Base-by-base conservation (phyloP, 2,888 invertebrate species). In the Noctuana brunneofusca region DNA sequence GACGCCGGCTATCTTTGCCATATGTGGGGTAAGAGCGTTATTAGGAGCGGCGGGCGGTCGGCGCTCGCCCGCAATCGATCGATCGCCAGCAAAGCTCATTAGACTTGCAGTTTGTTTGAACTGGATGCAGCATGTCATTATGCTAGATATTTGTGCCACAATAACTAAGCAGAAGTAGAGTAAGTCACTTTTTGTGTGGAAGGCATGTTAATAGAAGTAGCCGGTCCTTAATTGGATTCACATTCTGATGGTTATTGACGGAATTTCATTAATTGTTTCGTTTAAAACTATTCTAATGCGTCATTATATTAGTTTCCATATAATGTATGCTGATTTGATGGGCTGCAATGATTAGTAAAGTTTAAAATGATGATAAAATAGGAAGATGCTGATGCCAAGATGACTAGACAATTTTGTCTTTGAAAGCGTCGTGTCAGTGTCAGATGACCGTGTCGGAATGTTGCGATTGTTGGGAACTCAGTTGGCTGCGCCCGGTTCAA, bases 81-180 rank as follows among this genome's bases (percentile, higher is more conserved):
- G 52, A 56, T 46, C 56, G 56, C 30, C 46, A 22, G 32, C 46
- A 46, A 46, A 56, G 30, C 56, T 56, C 46, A 56, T 56, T 56
- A 56, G 30, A 20, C 46, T 12, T 27, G 55, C 24, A 18, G 41
- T 43, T 38, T 41, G 22, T 41, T 16, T 41, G 41, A 41, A 54
- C 18, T 38, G 20, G n/a, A 14, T 41, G 38, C 38, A 16, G 38
- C 14, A n/a, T 53, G 41, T 27, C 12, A 18, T 22, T 16, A 16
- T 35, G 27, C 16, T 27, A 43, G 27, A 12, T 43, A 24, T 41
- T 38, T 16, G 8, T 22, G 16, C n/a, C 9, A 2, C 8, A 12
- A 14, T 12, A 4, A 43, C 6, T 14, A 14, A n/a, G 14, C 5
- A 16, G 18, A 43, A 43, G 35, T n/a, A 35, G 9, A n/a, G 35